phyloP scores from a whole-genome alignment of 1,140 invertebrate species.

The Trachelipus rathkii region DNA sequence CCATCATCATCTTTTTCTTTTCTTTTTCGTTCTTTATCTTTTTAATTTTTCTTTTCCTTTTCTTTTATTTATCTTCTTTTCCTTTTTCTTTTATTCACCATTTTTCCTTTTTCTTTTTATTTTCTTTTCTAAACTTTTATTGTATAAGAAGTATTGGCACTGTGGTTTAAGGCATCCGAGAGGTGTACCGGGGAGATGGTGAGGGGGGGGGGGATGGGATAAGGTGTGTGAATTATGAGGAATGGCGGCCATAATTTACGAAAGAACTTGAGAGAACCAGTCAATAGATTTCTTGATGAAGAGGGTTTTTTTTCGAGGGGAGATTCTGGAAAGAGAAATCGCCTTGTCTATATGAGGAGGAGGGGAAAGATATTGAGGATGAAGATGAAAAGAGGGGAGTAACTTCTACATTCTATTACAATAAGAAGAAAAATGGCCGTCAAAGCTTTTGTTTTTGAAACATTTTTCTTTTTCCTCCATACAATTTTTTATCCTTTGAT shows the following conservation, averaged over 20 bases:
- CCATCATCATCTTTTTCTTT: too few relatives aligned
- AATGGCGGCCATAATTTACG: not conserved
- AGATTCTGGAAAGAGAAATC: not conserved
- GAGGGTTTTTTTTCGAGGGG: not conserved
- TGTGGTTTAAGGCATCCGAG: too few relatives aligned
- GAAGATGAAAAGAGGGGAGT: not conserved
- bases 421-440: not conserved
- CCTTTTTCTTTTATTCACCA: too few relatives aligned
- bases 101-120: too few relatives aligned
- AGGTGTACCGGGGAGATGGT: too few relatives aligned
- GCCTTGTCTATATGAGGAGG: constrained; percentile 4
- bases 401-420: not conserved
- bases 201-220: not conserved
- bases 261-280: not conserved
- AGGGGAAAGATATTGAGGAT: not conserved
- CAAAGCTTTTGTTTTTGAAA: not conserved
- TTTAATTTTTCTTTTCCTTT: too few relatives aligned
- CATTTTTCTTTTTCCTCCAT: not conserved
- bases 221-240: constrained; percentile 1
- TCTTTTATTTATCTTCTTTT: too few relatives aligned
- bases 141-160: too few relatives aligned
- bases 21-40: too few relatives aligned
- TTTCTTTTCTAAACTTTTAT: too few relatives aligned
- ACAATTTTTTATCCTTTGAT: too few relatives aligned
- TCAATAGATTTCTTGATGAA: constrained; percentile 14